Evolutionary conservation across 2,113 vertebrate genomes (phyloP).

Genomic region (Cyanoramphus novaezelandiae): DNA sequence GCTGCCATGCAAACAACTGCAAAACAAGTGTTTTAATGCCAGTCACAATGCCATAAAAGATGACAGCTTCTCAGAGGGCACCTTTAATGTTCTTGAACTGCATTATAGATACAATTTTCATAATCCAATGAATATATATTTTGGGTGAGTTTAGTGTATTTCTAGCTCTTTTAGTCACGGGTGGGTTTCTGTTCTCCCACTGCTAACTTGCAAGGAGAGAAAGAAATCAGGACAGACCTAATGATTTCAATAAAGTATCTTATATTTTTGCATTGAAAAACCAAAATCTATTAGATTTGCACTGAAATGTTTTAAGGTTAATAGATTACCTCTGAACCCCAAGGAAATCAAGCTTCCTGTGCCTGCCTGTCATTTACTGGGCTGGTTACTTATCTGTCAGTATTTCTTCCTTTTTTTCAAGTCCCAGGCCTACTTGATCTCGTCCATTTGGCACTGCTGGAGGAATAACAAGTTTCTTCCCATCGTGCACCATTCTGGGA

Average conservation of each 20-base stretch:
- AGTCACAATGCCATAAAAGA: not conserved
- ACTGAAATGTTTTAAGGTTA: constrained; percentile 68
- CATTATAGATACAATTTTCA: not conserved
- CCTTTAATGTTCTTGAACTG: constrained; percentile 16
- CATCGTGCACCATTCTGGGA: constrained; percentile 82
- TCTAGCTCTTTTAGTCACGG: not conserved
- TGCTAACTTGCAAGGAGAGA: not conserved
- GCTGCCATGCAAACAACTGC: not conserved
- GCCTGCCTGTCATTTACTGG: constrained; percentile 77
- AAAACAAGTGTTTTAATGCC: not conserved
- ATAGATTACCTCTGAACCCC: constrained; percentile 74
- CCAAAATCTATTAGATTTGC: constrained; percentile 47
- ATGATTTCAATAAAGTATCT: constrained; percentile 67
- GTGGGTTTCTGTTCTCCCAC: not conserved
- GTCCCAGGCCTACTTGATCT: constrained; percentile 83
- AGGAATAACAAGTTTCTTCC: constrained; percentile 82
- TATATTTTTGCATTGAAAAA: not conserved
- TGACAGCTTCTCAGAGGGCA: constrained; percentile 21
- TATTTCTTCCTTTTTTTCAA: constrained; percentile 78
- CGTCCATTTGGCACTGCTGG: constrained; percentile 79
- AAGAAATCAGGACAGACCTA: constrained; percentile 44
- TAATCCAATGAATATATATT: not conserved
- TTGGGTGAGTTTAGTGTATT: not conserved
- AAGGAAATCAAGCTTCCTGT: constrained; percentile 67
- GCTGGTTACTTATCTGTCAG: constrained; percentile 81